phyloP scores from a whole-genome alignment of 1,140 invertebrate genomes.

The Drosophila yakuba region DNA sequence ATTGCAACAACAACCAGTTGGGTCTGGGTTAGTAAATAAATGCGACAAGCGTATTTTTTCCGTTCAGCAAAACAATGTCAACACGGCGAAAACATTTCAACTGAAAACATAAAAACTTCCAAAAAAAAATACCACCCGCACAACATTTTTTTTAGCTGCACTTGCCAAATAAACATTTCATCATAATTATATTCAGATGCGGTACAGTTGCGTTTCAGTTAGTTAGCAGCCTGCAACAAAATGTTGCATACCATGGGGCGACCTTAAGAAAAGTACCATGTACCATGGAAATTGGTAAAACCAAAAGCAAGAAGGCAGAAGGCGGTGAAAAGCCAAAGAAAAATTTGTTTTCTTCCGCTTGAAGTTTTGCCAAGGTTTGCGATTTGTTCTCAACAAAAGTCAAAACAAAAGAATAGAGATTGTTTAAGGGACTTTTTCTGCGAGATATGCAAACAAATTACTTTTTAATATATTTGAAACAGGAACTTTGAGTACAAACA shows the following conservation, averaged over 20 bases:
- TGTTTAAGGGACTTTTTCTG: not conserved
- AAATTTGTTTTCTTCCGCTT: slow-evolving; percentile 52
- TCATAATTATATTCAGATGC: slow-evolving; percentile 39
- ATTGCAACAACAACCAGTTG: slow-evolving; percentile 52
- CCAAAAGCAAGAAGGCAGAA: not conserved
- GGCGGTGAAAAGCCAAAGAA: slow-evolving; percentile 23
- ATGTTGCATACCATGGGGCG: slow-evolving; percentile 43
- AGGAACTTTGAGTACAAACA: too few relatives aligned
- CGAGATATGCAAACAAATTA: too few relatives aligned
- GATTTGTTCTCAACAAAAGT: slow-evolving; percentile 28
- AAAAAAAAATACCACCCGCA: slow-evolving; percentile 24
- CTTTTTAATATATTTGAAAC: too few relatives aligned
- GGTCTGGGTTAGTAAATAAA: slow-evolving; percentile 57
- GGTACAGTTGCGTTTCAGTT: slow-evolving; percentile 42
- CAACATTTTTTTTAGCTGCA: not conserved
- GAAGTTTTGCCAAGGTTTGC: slow-evolving; percentile 43
- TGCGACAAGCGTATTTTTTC: slow-evolving; percentile 68
- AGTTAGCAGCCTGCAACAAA: slow-evolving; percentile 21
- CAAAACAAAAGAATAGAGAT: slow-evolving; percentile 19
- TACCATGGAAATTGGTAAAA: slow-evolving; percentile 5
- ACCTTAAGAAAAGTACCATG: slow-evolving; percentile 7
- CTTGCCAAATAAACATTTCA: slow-evolving; percentile 34
- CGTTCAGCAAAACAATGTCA: slow-evolving; percentile 69
- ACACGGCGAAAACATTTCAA: slow-evolving; percentile 55
- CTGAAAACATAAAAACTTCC: slow-evolving; percentile 45